Conservation (phyloP, 2,797 vertebrate genomes). For the Esox lucius region DNA sequence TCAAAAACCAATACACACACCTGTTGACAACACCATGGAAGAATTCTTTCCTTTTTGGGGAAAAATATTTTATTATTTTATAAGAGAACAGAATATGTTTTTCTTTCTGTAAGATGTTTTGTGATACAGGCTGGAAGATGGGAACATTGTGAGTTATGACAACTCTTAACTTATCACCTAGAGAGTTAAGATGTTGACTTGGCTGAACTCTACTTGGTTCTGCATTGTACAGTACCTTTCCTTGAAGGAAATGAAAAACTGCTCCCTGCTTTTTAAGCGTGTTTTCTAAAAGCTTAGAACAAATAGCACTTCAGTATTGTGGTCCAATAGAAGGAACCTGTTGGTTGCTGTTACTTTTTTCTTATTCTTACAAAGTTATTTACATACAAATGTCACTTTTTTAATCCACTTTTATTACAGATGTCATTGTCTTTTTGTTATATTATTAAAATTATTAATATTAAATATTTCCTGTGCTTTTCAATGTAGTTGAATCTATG, state of each 20-base stretch:
- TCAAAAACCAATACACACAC: conserved; percentile 60
- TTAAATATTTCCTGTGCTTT: conserved; percentile 81
- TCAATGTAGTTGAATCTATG: conserved; percentile 80
- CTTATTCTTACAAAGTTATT: conserved; percentile 85
- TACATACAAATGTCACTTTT: conserved; percentile 88
- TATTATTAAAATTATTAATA: conserved; percentile 79
- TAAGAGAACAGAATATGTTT: conserved; percentile 82
- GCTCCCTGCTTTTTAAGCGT: conserved; percentile 89
- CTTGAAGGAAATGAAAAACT: conserved; percentile 94
- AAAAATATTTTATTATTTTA: conserved; percentile 84
- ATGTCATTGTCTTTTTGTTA: conserved; percentile 74
- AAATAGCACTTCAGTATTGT: conserved; percentile 96
- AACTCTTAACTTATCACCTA: conserved; percentile 99
- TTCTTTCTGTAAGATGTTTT: conserved; percentile 84
- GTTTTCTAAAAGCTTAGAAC: conserved; percentile 91
- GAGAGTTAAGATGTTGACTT: too few relatives aligned
- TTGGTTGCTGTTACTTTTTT: conserved; percentile 91
- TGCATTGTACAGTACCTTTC: conserved; percentile 99
- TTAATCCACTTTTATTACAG: conserved; percentile 84
- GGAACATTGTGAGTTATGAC: conserved; percentile 97
- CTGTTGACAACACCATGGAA: conserved; percentile 80
- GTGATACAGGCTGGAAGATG: conserved; percentile 92
- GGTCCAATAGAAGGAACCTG: conserved; percentile 89
- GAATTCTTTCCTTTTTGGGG: conserved; percentile 83
- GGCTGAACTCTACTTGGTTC: too few relatives aligned